These are phyloP conservation scores for Phasia obesa DNA, from an alignment of 2,888 invertebrate species.

Conservation along the genomic window DNA sequence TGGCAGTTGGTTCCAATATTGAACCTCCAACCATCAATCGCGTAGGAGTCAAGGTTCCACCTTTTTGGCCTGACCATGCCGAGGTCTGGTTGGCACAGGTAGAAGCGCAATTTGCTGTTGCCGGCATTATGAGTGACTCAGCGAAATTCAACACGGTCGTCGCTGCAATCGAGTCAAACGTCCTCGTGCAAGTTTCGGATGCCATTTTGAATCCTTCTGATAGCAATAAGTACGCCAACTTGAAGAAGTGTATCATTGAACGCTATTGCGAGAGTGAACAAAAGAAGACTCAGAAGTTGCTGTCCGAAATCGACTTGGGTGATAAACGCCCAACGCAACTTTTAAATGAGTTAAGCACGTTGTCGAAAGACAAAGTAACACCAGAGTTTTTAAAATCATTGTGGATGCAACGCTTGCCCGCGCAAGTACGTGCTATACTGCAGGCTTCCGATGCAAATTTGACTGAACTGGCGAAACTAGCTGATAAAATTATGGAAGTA, in stretches of 20 bases:
- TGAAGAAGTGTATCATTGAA: too few species aligned
- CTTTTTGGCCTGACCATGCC: slow-evolving; percentile 73
- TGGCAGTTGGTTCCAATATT: not conserved
- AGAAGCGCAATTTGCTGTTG: slow-evolving; percentile 73
- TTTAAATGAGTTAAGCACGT: slow-evolving; percentile 53
- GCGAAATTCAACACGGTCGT: slow-evolving; percentile 73
- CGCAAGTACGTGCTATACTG: too few species aligned
- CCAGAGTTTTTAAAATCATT: slow-evolving; percentile 53
- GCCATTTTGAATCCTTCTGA: slow-evolving; percentile 68
- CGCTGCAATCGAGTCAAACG: slow-evolving; percentile 68
- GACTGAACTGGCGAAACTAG: too few species aligned
- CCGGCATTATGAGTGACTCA: slow-evolving; percentile 69
- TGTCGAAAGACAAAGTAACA: slow-evolving; percentile 46
- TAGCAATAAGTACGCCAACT: slow-evolving; percentile 65
- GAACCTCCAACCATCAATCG: slow-evolving; percentile 10
- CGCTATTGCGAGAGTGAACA: too few species aligned
- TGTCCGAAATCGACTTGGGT: slow-evolving; percentile 67
- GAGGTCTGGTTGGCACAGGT: too few species aligned
- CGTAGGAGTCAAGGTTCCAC: slow-evolving; percentile 69
- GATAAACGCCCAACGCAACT: slow-evolving; percentile 68
- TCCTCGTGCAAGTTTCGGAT: slow-evolving; percentile 67
- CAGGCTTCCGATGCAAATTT: too few species aligned
- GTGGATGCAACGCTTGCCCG: too few species aligned
- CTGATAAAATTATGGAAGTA: too few species aligned
- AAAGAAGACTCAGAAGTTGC: slow-evolving; percentile 59